Conservation (phyloP, 2,113 vertebrate species). For the Python bivittatus region DNA sequence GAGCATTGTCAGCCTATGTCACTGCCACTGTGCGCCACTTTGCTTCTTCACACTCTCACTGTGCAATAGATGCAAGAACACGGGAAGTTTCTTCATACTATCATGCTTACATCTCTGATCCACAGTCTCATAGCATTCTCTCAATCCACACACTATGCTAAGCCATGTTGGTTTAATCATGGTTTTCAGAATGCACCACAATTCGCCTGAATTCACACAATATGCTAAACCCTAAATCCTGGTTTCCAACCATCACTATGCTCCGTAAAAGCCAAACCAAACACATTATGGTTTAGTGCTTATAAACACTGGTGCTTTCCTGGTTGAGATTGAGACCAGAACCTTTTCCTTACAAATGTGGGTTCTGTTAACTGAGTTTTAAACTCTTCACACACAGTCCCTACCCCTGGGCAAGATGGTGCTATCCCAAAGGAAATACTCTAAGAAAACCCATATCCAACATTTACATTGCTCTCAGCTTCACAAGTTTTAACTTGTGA, state of each 20-base stretch:
- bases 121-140: neutral
- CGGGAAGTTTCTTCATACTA: neutral
- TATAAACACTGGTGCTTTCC: neutral
- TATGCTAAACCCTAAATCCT: neutral
- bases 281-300: neutral
- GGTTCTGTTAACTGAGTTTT: neutral
- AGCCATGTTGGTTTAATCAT: neutral
- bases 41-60: neutral
- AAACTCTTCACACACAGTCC: neutral
- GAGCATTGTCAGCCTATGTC: neutral
- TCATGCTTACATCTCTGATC: neutral
- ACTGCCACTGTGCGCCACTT: too few relatives aligned
- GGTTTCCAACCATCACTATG: neutral
- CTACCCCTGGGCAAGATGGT: neutral
- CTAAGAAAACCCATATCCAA: neutral
- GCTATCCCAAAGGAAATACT: neutral
- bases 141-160: neutral
- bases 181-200: neutral
- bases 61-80: neutral
- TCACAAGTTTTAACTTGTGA: neutral
- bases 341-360: neutral
- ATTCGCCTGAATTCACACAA: neutral
- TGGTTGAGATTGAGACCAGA: too few relatives aligned
- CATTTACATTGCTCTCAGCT: neutral
- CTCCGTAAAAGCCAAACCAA: neutral